Base-by-base conservation (phyloP, 2,113 vertebrate species). In the Microcebus griseorufus region DNA sequence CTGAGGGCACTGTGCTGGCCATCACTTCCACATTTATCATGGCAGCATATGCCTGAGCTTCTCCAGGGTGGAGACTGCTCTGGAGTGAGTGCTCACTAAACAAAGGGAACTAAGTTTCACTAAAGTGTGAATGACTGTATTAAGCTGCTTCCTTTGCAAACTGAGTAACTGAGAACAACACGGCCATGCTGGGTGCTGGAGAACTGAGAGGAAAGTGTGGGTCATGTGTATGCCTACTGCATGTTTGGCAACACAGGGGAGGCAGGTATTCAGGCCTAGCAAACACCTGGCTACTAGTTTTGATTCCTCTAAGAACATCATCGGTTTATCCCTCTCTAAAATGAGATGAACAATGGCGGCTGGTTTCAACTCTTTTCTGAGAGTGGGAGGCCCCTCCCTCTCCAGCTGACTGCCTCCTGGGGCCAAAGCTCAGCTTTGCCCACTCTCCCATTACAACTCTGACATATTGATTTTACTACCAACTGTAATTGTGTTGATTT, bases 381-480 rank as follows among this genome's bases (percentile, higher is more conserved):
- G 32, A 51, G 73, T 14, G 76, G 65, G 62, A 64, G 7, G 12
- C 42, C 20, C 92, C 29, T 51, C 60, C 72, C 60, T 27, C 62
- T 67, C 25, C 3, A 25, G 69, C 70, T 29, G 45, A 72, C 58
- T 17, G 62, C 76, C 94, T 96, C 88, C 65, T 7, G 42, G 96
- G 80, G 60, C 97, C 29, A 6, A 29, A 51, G 84, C 81, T 85
- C 92, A 16, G 76, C 48, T 78, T 89, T 75, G 81, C 88, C 87
- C 58, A n/a, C 34, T 78, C 65, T 65, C 51, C 88, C 90, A 90
- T 95, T 88, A 95, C 69, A 96, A 73, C n/a, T 5, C 87, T 83
- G 88, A 72, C 58, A 37, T 87, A 93, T 80, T 75, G 97, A 96
- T 97, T 93, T 93, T 85, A 72, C 93, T 84, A 84, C 60, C 72